Base-by-base conservation (phyloP, 2,113 vertebrate species). In the Python bivittatus region DNA sequence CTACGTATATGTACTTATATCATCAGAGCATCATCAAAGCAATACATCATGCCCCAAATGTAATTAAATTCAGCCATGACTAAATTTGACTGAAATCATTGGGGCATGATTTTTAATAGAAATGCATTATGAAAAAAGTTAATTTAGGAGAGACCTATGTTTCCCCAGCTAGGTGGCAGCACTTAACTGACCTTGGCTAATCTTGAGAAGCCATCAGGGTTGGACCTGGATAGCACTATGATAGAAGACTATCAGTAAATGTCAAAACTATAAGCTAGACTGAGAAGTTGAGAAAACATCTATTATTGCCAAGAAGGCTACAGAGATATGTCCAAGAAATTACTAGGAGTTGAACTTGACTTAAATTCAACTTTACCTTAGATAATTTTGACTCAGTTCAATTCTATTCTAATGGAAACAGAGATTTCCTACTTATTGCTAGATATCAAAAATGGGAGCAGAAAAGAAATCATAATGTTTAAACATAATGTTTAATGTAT, bases 401-500 rank as follows among this genome's bases (percentile, higher is more conserved):
- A n/a, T n/a, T n/a, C 4, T 68, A 68, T 15, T 68, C n/a, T 68
- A 68, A 68, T n/a, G 12, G 29, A 68, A 68, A 68, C 15, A 68
- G 29, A n/a, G 64, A 68, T 68, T 68, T 68, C 15, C 17, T 56
- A 56, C 54, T 56, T 15, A 56, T 56, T 56, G 54, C 54, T 56
- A 56, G 54, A 56, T 17, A 17, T 56, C 17, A 17, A 4, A 68
- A 68, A 68, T 15, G 64, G n/a, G 29, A 68, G 5, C 64, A n/a
- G 29, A 29, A 4, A n/a, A 68, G 11, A 68, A n/a, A n/a, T 64
- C 61, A 68, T 68, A 27, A 48, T 48, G 48, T n/a, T 68, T 33
- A n/a, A 68, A 68, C 11, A n/a, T n/a, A n/a, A n/a, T n/a, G n/a
- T n/a, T n/a, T 68, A 68, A 68, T 94, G 57, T 88, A 2, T 90